A percentile compares a stretch with the other conserved stretches of the same genome.
Evolutionary conservation across 1,140 invertebrate species (phyloP).

Genomic region (Eciton burchellii): DNA sequence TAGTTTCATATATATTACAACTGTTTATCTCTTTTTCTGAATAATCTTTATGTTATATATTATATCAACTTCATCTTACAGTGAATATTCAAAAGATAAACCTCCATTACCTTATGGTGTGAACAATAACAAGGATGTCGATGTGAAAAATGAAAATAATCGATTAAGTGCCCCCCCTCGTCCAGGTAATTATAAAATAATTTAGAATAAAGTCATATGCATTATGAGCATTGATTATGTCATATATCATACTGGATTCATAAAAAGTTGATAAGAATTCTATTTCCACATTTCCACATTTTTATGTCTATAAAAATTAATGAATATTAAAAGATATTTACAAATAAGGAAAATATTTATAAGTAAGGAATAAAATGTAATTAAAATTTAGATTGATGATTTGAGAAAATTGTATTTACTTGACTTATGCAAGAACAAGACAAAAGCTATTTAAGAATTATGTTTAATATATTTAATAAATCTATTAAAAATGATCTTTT

Average conservation of each 20-base stretch:
- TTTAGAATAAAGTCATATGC: background rate
- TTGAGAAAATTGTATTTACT: too few species aligned
- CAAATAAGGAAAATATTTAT: background rate
- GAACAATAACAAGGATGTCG: background rate
- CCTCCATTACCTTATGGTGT: conserved; percentile 40
- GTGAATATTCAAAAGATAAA: conserved; percentile 11
- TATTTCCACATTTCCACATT: too few species aligned
- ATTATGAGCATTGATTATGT: background rate
- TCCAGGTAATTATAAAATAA: conserved; percentile 38
- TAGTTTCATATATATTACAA: too few species aligned
- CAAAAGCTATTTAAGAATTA: too few species aligned
- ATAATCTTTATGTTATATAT: too few species aligned
- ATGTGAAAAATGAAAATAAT: conserved; percentile 1
- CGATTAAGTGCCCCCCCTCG: conserved; percentile 50
- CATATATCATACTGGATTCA: too few species aligned
- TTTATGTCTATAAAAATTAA: background rate
- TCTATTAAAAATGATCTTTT: too few species aligned
- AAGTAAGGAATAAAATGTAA: background rate
- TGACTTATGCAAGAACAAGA: too few species aligned
- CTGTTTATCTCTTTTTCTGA: too few species aligned
- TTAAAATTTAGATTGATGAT: background rate
- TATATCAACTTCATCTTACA: conserved; percentile 1
- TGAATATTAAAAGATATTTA: background rate
- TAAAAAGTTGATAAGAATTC: too few species aligned
- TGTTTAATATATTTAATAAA: too few species aligned